Conservation (phyloP, 2,797 vertebrate genomes). For the Melanotaenia maccullochi region DNA sequence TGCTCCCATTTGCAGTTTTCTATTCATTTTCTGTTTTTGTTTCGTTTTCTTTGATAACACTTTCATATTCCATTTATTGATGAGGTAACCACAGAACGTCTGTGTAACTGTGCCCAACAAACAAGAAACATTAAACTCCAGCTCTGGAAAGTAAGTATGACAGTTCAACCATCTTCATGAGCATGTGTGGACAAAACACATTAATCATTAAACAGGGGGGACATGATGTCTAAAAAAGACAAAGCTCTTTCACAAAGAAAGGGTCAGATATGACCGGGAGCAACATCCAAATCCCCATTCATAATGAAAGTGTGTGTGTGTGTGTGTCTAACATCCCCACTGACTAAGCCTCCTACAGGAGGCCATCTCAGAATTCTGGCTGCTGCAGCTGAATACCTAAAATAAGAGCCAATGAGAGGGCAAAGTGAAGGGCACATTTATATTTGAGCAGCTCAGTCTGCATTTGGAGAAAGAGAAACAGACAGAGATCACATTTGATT, state of each 20-base stretch:
- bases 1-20: constrained; percentile 4
- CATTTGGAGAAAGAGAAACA: constrained; percentile 30
- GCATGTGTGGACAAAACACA: constrained; percentile 30
- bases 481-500: constrained; percentile 59
- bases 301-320: constrained; percentile 37
- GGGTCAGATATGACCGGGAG: constrained; percentile 62
- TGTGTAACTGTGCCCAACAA: not conserved
- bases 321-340: constrained; percentile 41
- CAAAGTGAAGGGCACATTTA: constrained; percentile 71
- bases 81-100: not conserved
- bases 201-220: constrained; percentile 37
- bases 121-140: constrained; percentile 2
- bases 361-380: constrained; percentile 51
- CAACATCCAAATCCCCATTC: constrained; percentile 52
- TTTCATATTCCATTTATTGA: not conserved
- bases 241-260: constrained; percentile 44
- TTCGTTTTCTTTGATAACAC: not conserved
- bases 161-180: constrained; percentile 10
- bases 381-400: constrained; percentile 45
- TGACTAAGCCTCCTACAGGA: constrained; percentile 44
- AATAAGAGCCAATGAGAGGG: constrained; percentile 63
- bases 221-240: constrained; percentile 41
- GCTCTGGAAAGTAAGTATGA: not conserved
- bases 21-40: constrained; percentile 1
- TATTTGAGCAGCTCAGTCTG: constrained; percentile 74